These are phyloP conservation scores for Caiman crocodilus DNA, from an alignment of 2,797 vertebrate species.

Conservation along the genomic window DNA sequence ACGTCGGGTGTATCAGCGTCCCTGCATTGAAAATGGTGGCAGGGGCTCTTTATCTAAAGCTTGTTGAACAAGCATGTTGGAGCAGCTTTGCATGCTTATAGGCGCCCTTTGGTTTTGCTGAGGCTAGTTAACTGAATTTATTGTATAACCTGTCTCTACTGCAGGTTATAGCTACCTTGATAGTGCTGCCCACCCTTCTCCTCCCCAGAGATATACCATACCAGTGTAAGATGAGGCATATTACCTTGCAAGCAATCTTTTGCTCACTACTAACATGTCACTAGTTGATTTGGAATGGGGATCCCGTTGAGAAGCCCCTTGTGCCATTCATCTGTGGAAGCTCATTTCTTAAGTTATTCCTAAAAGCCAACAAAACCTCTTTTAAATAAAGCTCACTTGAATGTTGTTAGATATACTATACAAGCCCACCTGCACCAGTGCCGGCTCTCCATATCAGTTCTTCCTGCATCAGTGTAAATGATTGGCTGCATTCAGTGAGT, in stretches of 20 bases:
- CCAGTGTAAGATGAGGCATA: neutral
- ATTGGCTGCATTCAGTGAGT: neutral
- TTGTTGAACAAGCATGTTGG: too few relatives aligned
- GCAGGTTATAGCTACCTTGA: accelerated
- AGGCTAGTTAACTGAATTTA: neutral
- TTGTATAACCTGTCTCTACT: neutral
- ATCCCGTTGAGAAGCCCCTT: neutral
- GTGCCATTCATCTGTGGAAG: too few relatives aligned
- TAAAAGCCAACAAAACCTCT: too few relatives aligned
- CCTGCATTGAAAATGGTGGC: too few relatives aligned
- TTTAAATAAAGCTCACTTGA: too few relatives aligned
- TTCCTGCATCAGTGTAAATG: neutral
- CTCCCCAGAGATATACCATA: accelerated
- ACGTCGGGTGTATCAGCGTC: too few relatives aligned
- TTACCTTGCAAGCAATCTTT: too few relatives aligned
- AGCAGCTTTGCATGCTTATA: too few relatives aligned
- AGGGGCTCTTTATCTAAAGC: too few relatives aligned
- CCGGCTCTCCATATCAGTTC: accelerated
- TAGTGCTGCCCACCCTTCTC: too few relatives aligned
- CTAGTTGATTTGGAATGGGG: neutral
- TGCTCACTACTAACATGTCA: too few relatives aligned
- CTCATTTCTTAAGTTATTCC: too few relatives aligned
- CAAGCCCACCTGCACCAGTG: neutral
- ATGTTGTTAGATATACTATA: accelerated
- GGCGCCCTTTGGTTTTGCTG: neutral